A percentile compares a stretch with the other conserved stretches of the same genome.
Evolutionary conservation across 2,888 invertebrate species (phyloP).

Genomic region (Cenopis cana): DNA sequence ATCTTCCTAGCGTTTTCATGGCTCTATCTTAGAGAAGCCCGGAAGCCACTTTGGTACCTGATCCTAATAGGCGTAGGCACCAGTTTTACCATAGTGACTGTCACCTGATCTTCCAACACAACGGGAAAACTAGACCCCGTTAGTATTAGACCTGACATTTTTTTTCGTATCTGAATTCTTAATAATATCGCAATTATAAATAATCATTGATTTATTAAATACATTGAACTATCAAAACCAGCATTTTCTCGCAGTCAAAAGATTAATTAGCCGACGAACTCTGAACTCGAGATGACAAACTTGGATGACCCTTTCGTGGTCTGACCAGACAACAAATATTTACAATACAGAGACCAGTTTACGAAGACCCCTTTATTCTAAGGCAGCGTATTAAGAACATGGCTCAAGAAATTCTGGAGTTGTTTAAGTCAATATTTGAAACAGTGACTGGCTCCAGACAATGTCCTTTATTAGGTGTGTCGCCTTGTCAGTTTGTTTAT

Average conservation of each 20-base stretch:
- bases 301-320: conserved; percentile 29
- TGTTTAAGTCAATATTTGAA: conserved; percentile 37
- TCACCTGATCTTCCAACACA: too few species aligned
- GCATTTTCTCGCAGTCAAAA: not conserved
- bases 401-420: not conserved
- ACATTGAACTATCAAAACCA: not conserved
- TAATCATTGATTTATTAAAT: not conserved
- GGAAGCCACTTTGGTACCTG: too few species aligned
- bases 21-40: too few species aligned
- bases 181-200: not conserved
- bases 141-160: too few species aligned
- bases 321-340: conserved; percentile 36
- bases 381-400: not conserved
- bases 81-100: too few species aligned
- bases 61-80: too few species aligned
- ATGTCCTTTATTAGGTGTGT: conserved; percentile 39
- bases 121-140: too few species aligned
- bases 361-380: not conserved
- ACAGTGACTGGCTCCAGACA: conserved; percentile 31
- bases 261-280: conserved; percentile 16
- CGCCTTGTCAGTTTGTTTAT: conserved; percentile 12
- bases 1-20: too few species aligned
- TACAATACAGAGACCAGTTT: conserved; percentile 26
- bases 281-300: conserved; percentile 35
- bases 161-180: not conserved